Evolutionary conservation across 1,140 invertebrate species (phyloP), one percentile per base, ranked within the genome.

Genomic region (Solenopsis fugax): DNA sequence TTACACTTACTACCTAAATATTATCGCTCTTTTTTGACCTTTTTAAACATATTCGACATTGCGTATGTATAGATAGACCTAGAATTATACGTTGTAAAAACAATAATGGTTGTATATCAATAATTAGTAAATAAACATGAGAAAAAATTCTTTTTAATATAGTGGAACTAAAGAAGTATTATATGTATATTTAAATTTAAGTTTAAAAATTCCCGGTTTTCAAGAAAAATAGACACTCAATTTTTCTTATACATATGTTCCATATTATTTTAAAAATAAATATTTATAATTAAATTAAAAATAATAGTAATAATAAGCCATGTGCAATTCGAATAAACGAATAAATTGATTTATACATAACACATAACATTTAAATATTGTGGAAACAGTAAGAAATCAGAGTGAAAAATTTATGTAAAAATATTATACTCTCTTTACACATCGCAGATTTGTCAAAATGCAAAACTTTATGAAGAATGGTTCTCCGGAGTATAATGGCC

Each of bases 401-500:
- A 56, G 13, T 24, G 7, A 69, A 37, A 41, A 29, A 71, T 72
- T 72, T 50, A 41, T 54, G 48, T 54, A 67, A 80, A 65, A 71
- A 45, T 41, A 71, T 81, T 41, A 62, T 41, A 24, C 29, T 48
- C 41, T 73, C 54, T 75, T 84, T 50, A 75, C 69, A 48, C 80
- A 50, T 84, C 54, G 41, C 41, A 62, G 54, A 84, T 84, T 84
- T 64, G 54, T 69, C 87, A 48, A 50, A 34, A 62, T 58, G 82
- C 56, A 86, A 69, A 85, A 88, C 37, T 86, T 50, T 62, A 78
- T 72, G 87, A 86, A 78, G 72, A 77, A 88, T 48, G 65, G 84
- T 75, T 65, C 82, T 67, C 62, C 10, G 21, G 73, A 77, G 82
- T 84, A 89, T 89, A 87, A 89, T 84, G 77, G 84, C 69, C 56